Evolutionary conservation across 2,888 invertebrate genomes (phyloP).

Genomic region (Eustalomyia histrio): DNA sequence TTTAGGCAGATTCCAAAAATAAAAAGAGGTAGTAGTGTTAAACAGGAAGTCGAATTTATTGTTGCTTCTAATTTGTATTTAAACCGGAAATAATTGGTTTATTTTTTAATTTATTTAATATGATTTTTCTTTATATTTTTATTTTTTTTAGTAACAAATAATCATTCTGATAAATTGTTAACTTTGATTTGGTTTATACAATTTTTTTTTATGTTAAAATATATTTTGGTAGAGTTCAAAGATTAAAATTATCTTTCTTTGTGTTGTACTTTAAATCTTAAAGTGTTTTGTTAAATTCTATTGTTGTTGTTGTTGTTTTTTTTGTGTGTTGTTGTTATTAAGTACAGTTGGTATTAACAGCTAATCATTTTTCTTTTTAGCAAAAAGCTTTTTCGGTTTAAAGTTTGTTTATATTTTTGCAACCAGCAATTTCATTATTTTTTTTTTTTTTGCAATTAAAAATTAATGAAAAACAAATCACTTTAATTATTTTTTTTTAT

Average conservation of each 20-base stretch:
- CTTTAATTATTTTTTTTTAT: constrained; percentile 1
- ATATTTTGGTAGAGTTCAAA: not conserved
- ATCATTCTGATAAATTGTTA: constrained; percentile 47
- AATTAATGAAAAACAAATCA: not conserved
- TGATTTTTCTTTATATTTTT: not conserved
- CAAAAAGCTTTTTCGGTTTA: not conserved
- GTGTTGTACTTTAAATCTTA: not conserved
- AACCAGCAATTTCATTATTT: not conserved
- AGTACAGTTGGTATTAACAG: constrained; percentile 42
- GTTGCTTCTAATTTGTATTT: not conserved
- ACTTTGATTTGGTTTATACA: not conserved
- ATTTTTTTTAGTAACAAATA: too few species aligned
- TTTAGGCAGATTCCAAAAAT: not conserved
- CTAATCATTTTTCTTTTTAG: not conserved
- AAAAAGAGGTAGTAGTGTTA: not conserved
- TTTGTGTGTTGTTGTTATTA: too few species aligned
- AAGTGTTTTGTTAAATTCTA: constrained; percentile 11
- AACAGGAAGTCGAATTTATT: constrained; percentile 23
- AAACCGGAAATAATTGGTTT: constrained; percentile 28
- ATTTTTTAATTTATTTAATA: constrained; percentile 10
- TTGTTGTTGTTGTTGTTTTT: too few species aligned
- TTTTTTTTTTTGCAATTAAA: too few species aligned
- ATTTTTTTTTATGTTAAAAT: constrained; percentile 12
- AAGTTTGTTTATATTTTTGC: not conserved
- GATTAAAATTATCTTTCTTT: not conserved